Percentiles rank a stretch among this genome's conserved stretches.
phyloP scores from a whole-genome alignment of 2,113 vertebrate genomes.

The Numida meleagris region DNA sequence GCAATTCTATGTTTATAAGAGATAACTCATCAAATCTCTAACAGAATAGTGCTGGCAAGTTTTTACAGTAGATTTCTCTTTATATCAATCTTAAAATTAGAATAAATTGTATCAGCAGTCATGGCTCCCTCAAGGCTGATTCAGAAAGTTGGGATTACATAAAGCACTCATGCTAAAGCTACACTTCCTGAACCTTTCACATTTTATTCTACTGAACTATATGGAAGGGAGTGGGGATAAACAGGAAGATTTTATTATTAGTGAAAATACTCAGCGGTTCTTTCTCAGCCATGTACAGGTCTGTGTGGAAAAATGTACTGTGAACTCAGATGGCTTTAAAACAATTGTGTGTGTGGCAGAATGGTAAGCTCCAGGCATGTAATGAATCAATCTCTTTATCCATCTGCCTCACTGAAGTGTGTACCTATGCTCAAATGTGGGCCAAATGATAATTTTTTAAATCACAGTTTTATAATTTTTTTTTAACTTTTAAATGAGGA shows the following conservation, averaged over 20 bases:
- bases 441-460: not conserved
- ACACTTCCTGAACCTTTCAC: not conserved
- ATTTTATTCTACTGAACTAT: not conserved
- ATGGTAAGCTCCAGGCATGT: not conserved
- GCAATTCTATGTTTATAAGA: not conserved
- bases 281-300: not conserved
- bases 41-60: not conserved
- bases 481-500: no score
- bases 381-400: not conserved
- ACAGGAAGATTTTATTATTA: not conserved
- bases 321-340: not conserved
- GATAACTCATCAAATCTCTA: not conserved
- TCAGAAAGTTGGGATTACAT: not conserved
- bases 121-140: not conserved
- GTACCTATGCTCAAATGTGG: fast-evolving
- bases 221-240: not conserved
- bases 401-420: not conserved
- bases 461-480: not conserved
- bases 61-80: not conserved
- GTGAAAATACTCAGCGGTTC: not conserved
- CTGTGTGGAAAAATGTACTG: fast-evolving
- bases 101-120: not conserved
- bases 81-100: not conserved
- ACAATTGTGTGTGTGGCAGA: fast-evolving
- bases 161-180: not conserved